Evolutionary conservation across 2,888 invertebrate genomes (phyloP).

Genomic region (Callyntrura guangdongensis): DNA sequence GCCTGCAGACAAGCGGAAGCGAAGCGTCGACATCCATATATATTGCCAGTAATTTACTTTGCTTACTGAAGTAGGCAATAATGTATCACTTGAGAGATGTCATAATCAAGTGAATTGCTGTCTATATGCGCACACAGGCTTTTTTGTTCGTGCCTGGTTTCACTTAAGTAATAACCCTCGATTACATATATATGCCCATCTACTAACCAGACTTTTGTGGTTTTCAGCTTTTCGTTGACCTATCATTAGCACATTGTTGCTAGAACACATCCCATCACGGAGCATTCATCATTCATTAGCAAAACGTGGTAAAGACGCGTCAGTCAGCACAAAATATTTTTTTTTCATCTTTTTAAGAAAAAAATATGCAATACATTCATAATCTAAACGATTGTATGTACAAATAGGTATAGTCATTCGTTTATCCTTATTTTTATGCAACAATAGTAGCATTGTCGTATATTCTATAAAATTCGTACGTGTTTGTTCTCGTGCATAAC

Average conservation of each 20-base stretch:
- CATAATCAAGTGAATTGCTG: constrained; percentile 5
- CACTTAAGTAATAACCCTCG: constrained; percentile 59
- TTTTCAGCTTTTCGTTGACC: constrained; percentile 59
- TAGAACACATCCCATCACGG: constrained; percentile 63
- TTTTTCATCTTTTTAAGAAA: not conserved
- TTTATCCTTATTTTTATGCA: constrained; percentile 24
- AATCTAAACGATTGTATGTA: too few species aligned
- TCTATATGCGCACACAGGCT: not conserved
- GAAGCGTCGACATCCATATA: constrained; percentile 16
- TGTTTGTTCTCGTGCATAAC: constrained; percentile 33
- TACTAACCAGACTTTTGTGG: constrained; percentile 38
- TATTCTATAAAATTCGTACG: not conserved
- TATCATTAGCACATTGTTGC: constrained; percentile 65
- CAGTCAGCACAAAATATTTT: constrained; percentile 36
- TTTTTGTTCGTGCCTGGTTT: constrained; percentile 63
- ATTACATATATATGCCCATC: constrained; percentile 39
- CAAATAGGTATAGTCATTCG: not conserved
- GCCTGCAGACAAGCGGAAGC: constrained; percentile 25
- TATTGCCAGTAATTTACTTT: not conserved
- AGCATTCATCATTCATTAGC: constrained; percentile 62
- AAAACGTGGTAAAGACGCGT: constrained; percentile 34
- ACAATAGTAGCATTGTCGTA: not conserved
- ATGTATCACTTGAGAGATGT: constrained; percentile 54
- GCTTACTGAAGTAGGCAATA: constrained; percentile 2
- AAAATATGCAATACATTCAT: constrained; percentile 3